Conservation (phyloP, 2,113 vertebrate genomes). For the Zosterops borbonicus region DNA sequence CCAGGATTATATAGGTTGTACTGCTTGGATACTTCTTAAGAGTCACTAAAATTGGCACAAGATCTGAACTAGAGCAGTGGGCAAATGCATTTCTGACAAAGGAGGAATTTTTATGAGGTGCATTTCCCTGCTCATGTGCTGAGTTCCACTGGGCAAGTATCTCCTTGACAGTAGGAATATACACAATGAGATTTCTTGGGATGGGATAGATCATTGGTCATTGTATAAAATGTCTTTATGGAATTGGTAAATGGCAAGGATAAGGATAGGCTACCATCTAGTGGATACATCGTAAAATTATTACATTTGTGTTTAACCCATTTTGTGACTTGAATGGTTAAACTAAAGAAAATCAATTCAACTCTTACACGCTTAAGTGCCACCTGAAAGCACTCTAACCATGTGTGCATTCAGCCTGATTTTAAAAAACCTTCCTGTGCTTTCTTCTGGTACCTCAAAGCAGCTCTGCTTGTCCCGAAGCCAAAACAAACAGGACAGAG, state of each 20-base stretch:
- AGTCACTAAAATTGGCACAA: not conserved
- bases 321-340: conserved; percentile 51
- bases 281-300: conserved; percentile 53
- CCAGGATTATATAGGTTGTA: not conserved
- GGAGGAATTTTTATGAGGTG: not conserved
- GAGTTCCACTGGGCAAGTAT: not conserved
- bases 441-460: conserved; percentile 53
- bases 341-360: conserved; percentile 28
- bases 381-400: conserved; percentile 50
- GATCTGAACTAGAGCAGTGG: not conserved
- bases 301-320: conserved; percentile 14
- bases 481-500: conserved; percentile 8
- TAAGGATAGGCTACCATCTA: conserved; percentile 73
- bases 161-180: conserved; percentile 6
- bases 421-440: conserved; percentile 30
- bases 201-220: not conserved
- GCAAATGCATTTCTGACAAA: not conserved
- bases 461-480: conserved; percentile 40
- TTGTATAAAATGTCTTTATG: not conserved
- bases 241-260: conserved; percentile 24
- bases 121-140: not conserved
- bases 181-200: conserved; percentile 41
- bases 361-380: not conserved
- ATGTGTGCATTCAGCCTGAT: conserved; percentile 25
- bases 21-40: not conserved